Percentiles rank a stretch among this genome's conserved stretches.
These are phyloP conservation scores for Daubentonia madagascariensis DNA, from an alignment of 2,113 vertebrate species.

Conservation along the genomic window DNA sequence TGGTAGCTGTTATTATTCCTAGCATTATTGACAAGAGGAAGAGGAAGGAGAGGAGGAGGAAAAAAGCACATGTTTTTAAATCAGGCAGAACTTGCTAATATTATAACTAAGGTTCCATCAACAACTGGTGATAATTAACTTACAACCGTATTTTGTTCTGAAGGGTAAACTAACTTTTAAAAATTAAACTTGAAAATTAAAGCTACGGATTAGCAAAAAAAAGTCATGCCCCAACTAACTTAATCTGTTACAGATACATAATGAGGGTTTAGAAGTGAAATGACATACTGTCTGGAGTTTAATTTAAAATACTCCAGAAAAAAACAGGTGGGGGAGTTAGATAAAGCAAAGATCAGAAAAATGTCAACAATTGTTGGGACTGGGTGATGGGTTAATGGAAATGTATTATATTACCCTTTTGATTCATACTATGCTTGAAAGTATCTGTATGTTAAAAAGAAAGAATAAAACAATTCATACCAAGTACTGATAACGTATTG, in stretches of 20 bases:
- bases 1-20: background rate
- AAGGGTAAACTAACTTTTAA: background rate
- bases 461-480: background rate
- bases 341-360: background rate
- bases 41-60: background rate
- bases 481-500: background rate
- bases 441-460: background rate
- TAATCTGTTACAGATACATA: background rate
- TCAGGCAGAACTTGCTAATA: background rate
- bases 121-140: background rate
- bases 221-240: background rate
- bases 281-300: background rate
- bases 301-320: background rate
- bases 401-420: background rate
- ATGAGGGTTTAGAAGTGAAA: background rate
- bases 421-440: background rate
- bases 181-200: background rate
- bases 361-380: background rate
- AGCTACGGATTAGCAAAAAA: background rate
- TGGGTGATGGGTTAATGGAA: background rate
- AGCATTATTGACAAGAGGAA: background rate
- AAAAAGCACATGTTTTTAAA: background rate
- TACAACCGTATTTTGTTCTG: background rate
- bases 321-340: background rate
- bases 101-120: background rate